Base-by-base conservation (phyloP, 2,797 vertebrate genomes). In the Gymnothorax javanicus region DNA sequence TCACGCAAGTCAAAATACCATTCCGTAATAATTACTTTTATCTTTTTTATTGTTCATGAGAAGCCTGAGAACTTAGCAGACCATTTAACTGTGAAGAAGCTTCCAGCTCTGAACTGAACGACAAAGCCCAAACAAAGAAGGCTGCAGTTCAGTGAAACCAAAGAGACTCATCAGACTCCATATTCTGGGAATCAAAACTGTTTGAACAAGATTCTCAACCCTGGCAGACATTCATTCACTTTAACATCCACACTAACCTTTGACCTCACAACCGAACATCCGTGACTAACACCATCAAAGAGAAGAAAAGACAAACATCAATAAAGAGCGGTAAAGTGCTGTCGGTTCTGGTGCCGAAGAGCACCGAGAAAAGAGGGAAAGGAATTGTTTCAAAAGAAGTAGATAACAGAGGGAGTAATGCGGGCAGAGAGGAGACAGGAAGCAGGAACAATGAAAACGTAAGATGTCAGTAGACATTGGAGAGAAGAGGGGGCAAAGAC, bases 41-140 rank as follows among this genome's bases (percentile, higher is more conserved):
- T 57, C n/a, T n/a, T 83, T 86, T 86, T 86, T 86, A 86, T 52
- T 86, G 69, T 77, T 75, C n/a, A 57, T 77, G 57, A 69, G 85
- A 86, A 86, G 54, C 56, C 73, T 27, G 12, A 43, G 71, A 60
- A 77, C 56, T 60, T 77, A 43, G 33, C 59, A 9, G 60, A n/a
- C 58, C 59, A 77, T 81, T 82, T 84, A 84, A 79, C 83, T 87
- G 69, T 79, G 73, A 57, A 8, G 82, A 11, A 75, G 23, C 69
- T 86, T 71, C 57, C 11, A 23, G 27, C 33, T 50, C 79, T 27
- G 33, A 43, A 73, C 25, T 20, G 56, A 87, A 73, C 67, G 52
- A 27, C 8, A 73, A 87, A 43, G 73, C 86, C 54, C 73, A 56
- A 71, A 73, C 64, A 50, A 75, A 50, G n/a, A 59, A 8, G 60